Evolutionary conservation across 2,113 vertebrate species (phyloP).

Genomic region (Syngnathus typhle): DNA sequence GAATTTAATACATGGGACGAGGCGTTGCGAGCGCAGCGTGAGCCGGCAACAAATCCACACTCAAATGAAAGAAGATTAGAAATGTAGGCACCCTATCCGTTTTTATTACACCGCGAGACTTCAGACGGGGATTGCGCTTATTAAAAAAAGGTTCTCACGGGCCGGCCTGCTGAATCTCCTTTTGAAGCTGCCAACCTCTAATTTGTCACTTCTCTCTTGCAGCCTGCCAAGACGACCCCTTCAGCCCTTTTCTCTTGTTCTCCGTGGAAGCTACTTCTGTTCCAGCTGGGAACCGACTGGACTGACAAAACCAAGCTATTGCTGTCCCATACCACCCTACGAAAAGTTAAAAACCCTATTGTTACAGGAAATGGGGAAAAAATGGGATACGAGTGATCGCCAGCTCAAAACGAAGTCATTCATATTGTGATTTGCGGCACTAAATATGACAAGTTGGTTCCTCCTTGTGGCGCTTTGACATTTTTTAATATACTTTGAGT

Average conservation of each 20-base stretch:
- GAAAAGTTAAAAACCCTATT: no score
- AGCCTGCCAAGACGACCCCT: slow-evolving; percentile 24
- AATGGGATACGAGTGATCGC: no score
- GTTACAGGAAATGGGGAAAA: no score
- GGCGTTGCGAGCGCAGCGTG: not conserved
- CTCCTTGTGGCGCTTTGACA: not conserved
- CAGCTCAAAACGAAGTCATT: no score
- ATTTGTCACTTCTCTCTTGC: slow-evolving; percentile 38
- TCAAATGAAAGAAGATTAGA: slow-evolving; percentile 35
- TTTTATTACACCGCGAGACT: slow-evolving; percentile 25
- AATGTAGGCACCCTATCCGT: slow-evolving; percentile 19
- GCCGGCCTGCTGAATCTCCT: slow-evolving; percentile 36
- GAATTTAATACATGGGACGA: not conserved
- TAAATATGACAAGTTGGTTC: not conserved
- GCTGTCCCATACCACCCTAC: not conserved
- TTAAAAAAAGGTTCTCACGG: slow-evolving; percentile 39
- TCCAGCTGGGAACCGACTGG: not conserved
- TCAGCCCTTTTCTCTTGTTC: slow-evolving; percentile 26
- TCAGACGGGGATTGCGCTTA: slow-evolving; percentile 30
- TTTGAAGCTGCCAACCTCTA: slow-evolving; percentile 48
- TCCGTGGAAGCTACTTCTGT: not conserved
- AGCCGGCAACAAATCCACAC: slow-evolving; percentile 17
- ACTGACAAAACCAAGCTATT: not conserved
- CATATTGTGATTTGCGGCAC: no score
- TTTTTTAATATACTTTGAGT: slow-evolving; percentile 10